Evolutionary conservation across 2,797 vertebrate species (phyloP).

Genomic region (Octomys mimax): DNA sequence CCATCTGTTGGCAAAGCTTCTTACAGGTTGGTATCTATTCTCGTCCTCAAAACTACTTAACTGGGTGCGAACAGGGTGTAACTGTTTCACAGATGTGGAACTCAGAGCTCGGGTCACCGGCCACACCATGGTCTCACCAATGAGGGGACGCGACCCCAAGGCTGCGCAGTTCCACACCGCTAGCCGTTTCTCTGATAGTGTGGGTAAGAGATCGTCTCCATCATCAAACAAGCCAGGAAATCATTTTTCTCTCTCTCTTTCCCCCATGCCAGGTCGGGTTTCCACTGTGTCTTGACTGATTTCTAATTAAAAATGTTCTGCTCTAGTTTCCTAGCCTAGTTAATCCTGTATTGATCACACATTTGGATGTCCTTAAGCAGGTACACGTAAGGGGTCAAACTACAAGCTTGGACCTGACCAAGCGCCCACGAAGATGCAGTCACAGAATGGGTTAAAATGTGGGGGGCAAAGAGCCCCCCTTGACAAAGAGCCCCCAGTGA

Average conservation of each 20-base stretch:
- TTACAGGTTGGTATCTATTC: neutral
- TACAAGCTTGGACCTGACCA: neutral
- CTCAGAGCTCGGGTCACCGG: neutral
- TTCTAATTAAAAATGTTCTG: constrained; percentile 38
- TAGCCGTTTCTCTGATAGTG: neutral
- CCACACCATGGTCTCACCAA: neutral
- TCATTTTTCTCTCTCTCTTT: neutral
- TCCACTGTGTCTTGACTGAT: neutral
- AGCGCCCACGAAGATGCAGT: neutral
- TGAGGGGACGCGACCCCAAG: neutral
- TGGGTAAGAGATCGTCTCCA: neutral
- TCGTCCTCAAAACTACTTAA: neutral
- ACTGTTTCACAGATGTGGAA: neutral
- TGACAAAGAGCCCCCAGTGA: neutral
- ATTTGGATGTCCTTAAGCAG: constrained; percentile 62
- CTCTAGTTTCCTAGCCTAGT: neutral
- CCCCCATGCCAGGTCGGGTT: neutral
- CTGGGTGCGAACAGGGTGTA: neutral
- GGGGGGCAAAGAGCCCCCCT: neutral
- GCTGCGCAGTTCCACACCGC: neutral
- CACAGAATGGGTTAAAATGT: neutral
- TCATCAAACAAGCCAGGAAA: constrained; percentile 10
- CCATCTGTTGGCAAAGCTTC: neutral
- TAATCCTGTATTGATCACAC: neutral
- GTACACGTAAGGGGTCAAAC: neutral